A percentile compares a stretch with the other conserved stretches of the same genome.
Conservation (phyloP, 2,888 invertebrate genomes). For the Anarsia innoxiella region DNA sequence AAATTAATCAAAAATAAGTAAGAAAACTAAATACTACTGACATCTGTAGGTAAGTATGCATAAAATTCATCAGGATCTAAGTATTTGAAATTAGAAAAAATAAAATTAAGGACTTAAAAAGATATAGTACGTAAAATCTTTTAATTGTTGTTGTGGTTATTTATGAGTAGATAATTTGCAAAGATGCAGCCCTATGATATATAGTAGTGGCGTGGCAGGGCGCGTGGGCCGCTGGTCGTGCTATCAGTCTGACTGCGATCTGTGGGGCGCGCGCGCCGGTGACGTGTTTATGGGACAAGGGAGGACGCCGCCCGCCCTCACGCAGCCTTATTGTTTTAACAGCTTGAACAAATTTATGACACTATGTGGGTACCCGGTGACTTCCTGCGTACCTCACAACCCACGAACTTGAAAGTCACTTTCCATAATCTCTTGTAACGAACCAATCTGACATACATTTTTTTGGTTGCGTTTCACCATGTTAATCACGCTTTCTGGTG, state of each 20-base stretch:
- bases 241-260: slow-evolving; percentile 54
- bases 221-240: slow-evolving; percentile 34
- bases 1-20: no score
- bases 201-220: slow-evolving; percentile 19
- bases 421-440: not conserved
- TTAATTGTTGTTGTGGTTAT: no score
- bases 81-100: no score
- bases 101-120: no score
- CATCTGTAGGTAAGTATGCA: no score
- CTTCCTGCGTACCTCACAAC: slow-evolving; percentile 30
- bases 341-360: slow-evolving; percentile 56
- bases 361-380: slow-evolving; percentile 27
- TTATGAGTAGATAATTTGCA: no score
- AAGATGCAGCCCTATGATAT: slow-evolving; percentile 15
- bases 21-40: no score
- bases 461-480: not conserved
- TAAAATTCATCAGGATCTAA: no score
- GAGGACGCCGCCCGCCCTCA: slow-evolving; percentile 57
- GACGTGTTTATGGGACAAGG: slow-evolving; percentile 63
- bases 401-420: slow-evolving; percentile 17
- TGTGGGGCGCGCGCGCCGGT: slow-evolving; percentile 54
- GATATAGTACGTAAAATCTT: no score
- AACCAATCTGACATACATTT: slow-evolving; percentile 2
- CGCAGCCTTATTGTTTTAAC: slow-evolving; percentile 65
- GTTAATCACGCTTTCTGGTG: slow-evolving; percentile 4